These are phyloP conservation scores for Agonopterix heracliana DNA, from an alignment of 2,888 invertebrate species.

Conservation along the genomic window DNA sequence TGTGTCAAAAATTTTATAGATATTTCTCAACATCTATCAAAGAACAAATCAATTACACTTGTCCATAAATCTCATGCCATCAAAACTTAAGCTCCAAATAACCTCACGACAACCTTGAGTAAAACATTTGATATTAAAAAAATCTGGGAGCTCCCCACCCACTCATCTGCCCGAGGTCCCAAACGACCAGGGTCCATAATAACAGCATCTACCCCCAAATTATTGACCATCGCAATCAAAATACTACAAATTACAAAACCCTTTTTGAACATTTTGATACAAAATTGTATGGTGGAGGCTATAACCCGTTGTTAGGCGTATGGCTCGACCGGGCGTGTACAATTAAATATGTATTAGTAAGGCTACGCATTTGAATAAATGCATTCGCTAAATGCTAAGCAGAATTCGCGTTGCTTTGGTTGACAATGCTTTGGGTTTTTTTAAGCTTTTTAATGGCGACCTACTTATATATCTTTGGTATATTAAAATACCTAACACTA, in stretches of 20 bases:
- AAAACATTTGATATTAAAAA: slow-evolving; percentile 24
- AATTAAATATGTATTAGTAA: slow-evolving; percentile 67
- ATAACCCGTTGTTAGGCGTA: too few relatives aligned
- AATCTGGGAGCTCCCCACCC: slow-evolving; percentile 47
- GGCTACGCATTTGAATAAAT: slow-evolving; percentile 48
- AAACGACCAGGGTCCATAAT: slow-evolving; percentile 43
- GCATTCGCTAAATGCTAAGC: slow-evolving; percentile 44
- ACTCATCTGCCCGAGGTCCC: slow-evolving; percentile 47
- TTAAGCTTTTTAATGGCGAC: too few relatives aligned
- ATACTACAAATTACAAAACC: slow-evolving; percentile 59
- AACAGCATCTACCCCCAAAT: slow-evolving; percentile 52
- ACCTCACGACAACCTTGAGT: slow-evolving; percentile 29
- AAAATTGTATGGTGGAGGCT: slow-evolving; percentile 20
- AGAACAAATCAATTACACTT: too few relatives aligned
- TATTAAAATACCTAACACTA: too few relatives aligned
- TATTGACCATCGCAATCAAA: slow-evolving; percentile 64
- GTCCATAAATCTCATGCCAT: too few relatives aligned
- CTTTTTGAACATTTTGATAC: slow-evolving; percentile 28
- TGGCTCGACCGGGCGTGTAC: slow-evolving; percentile 31
- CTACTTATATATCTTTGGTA: too few relatives aligned
- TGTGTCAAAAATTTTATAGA: too few relatives aligned
- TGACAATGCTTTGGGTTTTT: slow-evolving; percentile 13
- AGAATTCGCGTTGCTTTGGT: slow-evolving; percentile 29
- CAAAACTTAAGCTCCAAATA: too few relatives aligned
- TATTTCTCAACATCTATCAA: too few relatives aligned